Evolutionary conservation across 2,113 vertebrate genomes (phyloP).

Genomic region (Callipepla californica): DNA sequence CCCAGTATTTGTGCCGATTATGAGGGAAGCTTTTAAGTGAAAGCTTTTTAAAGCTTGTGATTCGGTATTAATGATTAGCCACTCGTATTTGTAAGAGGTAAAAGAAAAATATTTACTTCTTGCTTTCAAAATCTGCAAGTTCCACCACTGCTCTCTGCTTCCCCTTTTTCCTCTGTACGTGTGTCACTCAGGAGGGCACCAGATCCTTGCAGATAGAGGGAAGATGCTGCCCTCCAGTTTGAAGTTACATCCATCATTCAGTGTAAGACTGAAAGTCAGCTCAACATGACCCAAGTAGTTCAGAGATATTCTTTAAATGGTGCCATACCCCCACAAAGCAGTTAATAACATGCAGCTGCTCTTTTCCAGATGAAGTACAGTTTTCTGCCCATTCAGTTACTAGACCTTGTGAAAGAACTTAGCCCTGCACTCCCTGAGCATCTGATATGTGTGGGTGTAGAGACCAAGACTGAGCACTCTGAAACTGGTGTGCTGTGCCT

Average conservation of each 20-base stretch:
- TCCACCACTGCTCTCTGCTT: neutral
- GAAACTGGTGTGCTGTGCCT: neutral
- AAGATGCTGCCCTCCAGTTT: neutral
- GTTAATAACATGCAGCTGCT: neutral
- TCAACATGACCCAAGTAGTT: neutral
- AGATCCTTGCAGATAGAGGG: neutral
- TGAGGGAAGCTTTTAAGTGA: neutral
- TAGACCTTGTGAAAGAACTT: neutral
- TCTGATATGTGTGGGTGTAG: neutral
- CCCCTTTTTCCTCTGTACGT: neutral
- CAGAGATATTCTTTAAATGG: neutral
- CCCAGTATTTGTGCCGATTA: neutral
- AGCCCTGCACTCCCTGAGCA: neutral
- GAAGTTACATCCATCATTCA: neutral
- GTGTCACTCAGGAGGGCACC: neutral
- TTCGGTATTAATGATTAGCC: neutral
- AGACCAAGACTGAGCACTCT: neutral
- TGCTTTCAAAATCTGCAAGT: neutral
- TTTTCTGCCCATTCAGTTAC: rapidly evolving
- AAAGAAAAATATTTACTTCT: neutral
- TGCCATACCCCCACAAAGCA: neutral
- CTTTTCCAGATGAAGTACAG: neutral
- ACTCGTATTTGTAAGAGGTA: neutral
- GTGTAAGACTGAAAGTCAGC: neutral
- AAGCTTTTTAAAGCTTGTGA: neutral